Evolutionary conservation across 2,113 vertebrate species (phyloP), one percentile per base, ranked within the genome.

Genomic region (Merops nubicus): DNA sequence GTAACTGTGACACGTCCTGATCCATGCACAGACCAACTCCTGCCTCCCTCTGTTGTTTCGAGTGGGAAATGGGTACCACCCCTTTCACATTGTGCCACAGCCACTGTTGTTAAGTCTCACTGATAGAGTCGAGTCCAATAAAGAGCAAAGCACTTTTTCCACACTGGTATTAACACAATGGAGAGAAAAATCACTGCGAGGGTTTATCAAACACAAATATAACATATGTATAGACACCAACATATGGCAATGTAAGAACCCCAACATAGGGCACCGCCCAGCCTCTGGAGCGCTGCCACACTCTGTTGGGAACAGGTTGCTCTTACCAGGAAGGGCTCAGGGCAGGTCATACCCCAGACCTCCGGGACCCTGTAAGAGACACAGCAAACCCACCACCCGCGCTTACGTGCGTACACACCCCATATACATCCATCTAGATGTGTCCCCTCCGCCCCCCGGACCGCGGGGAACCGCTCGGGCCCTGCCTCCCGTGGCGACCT

Each of bases 221-320:
- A 5, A 5, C 12, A 0, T 0, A 3, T 1, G 15, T 3, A 25
- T 1, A 22, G 19, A 12, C 29, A 9, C 14, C 31, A n/a, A n/a
- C 13, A 5, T 6, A 6, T 0, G 16, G 17, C 65, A 22, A 2
- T 2, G 8, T n/a, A n/a, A n/a, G n/a, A n/a, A n/a, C n/a, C n/a
- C n/a, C n/a, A n/a, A n/a, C n/a, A n/a, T n/a, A n/a, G n/a, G n/a
- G n/a, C n/a, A 47, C n/a, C 38, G 14, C 21, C 20, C 5, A n/a
- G 5, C 26, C 36, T 19, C n/a, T 2, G 63, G 17, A 26, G 29
- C 28, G 5, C 13, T 3, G 36, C 11, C 19, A 8, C 25, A 2
- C 31, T 10, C 40, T 1, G 4, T 3, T 22, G 65, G 16, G 10
- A 20, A 19, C 21, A 4, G 23, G 34, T 1, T 7, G 34, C 31